Percentiles rank a stretch among this genome's conserved stretches.
Conservation (phyloP, 2,113 vertebrate species). For the Corapipo altera region DNA sequence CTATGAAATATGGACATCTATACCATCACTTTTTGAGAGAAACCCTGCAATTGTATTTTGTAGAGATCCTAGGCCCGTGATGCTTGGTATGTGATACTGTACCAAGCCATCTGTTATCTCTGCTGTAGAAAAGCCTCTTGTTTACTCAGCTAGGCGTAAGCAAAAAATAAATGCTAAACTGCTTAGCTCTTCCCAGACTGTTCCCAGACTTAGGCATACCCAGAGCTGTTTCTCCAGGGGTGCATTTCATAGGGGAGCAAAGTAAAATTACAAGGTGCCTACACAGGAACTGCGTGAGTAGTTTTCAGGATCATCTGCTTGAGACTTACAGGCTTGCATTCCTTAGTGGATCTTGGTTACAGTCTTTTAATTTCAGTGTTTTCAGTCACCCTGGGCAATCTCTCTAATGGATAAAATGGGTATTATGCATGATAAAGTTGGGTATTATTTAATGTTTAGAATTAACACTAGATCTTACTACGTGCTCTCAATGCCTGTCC, state of each 20-base stretch:
- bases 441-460: background rate
- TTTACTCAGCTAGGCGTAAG: background rate
- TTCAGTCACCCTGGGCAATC: background rate
- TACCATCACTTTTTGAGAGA: background rate
- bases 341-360: background rate
- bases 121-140: background rate
- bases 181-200: background rate
- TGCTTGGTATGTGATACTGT: background rate
- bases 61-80: background rate
- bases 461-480: background rate
- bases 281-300: background rate
- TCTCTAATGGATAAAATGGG: background rate
- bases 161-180: background rate
- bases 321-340: conserved; percentile 24
- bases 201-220: background rate
- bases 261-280: background rate
- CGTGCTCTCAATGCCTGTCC: background rate
- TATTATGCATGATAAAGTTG: background rate
- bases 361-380: background rate
- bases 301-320: background rate
- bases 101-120: background rate
- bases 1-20: background rate
- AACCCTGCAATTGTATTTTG: background rate
- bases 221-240: background rate
- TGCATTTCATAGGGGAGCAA: background rate